Base-by-base conservation (phyloP, 2,797 vertebrate species). In the Oryzias dopingdopingensis region DNA sequence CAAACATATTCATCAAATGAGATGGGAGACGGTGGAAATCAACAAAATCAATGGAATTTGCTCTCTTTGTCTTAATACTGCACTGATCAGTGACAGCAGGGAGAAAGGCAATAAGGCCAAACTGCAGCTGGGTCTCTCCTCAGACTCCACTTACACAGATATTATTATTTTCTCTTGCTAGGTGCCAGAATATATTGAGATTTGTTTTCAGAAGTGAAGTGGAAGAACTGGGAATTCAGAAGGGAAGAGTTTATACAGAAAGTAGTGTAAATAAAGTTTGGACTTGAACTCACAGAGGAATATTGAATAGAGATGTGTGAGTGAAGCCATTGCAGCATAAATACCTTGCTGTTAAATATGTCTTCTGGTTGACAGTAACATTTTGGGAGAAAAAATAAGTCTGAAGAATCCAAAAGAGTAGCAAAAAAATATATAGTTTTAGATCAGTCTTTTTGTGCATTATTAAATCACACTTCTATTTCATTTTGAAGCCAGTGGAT, bases 221-320 rank as follows among this genome's bases (percentile, higher is more conserved):
- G 44, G 10, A 18, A 46, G 44, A 46, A 22, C 44, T 22, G 18
- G 18, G 44, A 14, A 18, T 20, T 20, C n/a, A 46, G 20, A 1
- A 13, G 17, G 17, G 8, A 20, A 46, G 18, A 5, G 44, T 10
- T 44, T 17, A n/a, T 18, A 44, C 16, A 18, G 44, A 45, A 45
- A 45, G 13, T 18, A 45, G 3, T 12, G 18, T 8, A 45, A 45
- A 45, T n/a, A 44, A 8, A 45, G 17, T 18, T 18, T 22, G 20
- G 18, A 12, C 18, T 20, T 20, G 14, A 14, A 46, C 18, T 65
- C 3, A 49, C 15, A 42, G 23, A 58, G 62, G n/a, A 45, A 18
- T 14, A 62, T 54, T 2, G 64, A 71, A 62, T 52, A 64, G 55
- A 16, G 1, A 23, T 42, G 22, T 14, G 4, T 29, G 44, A 46